phyloP scores from a whole-genome alignment of 2,888 invertebrate species.

The Branchipolynoe longqiensis region DNA sequence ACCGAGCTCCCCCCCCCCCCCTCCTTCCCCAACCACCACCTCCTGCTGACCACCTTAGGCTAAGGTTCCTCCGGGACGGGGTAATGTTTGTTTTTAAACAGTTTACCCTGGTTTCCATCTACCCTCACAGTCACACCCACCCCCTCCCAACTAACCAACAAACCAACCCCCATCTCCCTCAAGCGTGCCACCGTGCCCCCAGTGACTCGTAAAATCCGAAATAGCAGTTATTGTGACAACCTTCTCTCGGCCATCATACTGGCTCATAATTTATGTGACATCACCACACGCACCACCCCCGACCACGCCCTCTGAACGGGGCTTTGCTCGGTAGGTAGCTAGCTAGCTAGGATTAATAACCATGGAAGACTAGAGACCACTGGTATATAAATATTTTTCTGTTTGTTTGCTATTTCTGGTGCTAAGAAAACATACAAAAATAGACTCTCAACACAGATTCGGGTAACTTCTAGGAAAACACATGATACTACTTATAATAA shows the following conservation, averaged over 20 bases:
- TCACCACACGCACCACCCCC: not conserved
- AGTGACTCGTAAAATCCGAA: too few relatives aligned
- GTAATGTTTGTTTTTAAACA: too few relatives aligned
- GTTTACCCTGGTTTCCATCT: too few relatives aligned
- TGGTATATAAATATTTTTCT: slow-evolving; percentile 1
- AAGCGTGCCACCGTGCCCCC: too few relatives aligned
- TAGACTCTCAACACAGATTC: slow-evolving; percentile 38
- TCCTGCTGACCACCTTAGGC: too few relatives aligned
- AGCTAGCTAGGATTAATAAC: not conserved
- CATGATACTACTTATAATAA: not conserved
- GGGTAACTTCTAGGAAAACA: slow-evolving; percentile 16
- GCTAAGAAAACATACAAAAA: slow-evolving; percentile 49
- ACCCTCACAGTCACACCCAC: too few relatives aligned
- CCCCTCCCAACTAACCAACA: too few relatives aligned
- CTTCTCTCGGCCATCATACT: not conserved
- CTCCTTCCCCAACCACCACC: too few relatives aligned
- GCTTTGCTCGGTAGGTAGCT: not conserved
- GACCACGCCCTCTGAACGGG: not conserved
- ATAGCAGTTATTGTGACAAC: too few relatives aligned
- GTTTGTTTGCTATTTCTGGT: not conserved
- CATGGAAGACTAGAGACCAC: slow-evolving; percentile 51
- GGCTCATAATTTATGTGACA: not conserved
- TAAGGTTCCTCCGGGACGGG: too few relatives aligned
- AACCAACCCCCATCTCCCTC: too few relatives aligned
- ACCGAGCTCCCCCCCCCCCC: too few relatives aligned